Conservation (phyloP, 2,888 invertebrate species). For the Sarcophaga subvicina region DNA sequence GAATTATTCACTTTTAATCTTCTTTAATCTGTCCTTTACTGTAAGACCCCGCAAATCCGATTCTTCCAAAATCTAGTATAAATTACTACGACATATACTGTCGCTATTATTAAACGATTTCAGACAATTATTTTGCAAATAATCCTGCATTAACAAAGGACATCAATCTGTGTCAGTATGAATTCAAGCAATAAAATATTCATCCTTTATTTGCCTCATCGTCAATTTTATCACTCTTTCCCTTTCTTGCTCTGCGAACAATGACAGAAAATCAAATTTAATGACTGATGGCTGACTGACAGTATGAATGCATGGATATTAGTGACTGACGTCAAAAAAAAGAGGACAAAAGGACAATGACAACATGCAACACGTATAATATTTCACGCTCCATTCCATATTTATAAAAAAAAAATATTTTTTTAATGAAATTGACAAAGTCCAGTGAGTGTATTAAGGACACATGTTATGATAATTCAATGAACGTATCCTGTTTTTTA, state of each 20-base stretch:
- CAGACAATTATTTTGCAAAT: constrained; percentile 19
- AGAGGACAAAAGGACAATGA: constrained; percentile 55
- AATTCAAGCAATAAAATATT: constrained; percentile 2
- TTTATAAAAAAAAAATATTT: too few species aligned
- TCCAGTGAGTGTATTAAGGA: too few species aligned
- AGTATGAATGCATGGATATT: not conserved
- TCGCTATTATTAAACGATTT: constrained; percentile 13
- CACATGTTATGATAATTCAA: too few species aligned
- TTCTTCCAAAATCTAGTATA: not conserved
- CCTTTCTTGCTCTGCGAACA: not conserved
- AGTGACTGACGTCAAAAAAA: constrained; percentile 64
- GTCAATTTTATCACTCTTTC: constrained; percentile 4
- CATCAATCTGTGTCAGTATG: not conserved
- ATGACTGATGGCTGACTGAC: constrained; percentile 10
- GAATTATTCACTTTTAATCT: too few species aligned
- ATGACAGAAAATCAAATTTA: constrained; percentile 64
- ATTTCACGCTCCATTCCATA: not conserved
- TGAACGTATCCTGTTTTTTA: too few species aligned
- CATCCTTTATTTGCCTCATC: constrained; percentile 19
- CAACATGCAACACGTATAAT: constrained; percentile 28
- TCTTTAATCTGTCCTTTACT: not conserved
- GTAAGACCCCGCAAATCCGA: too few species aligned
- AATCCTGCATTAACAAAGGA: not conserved
- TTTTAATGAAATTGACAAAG: too few species aligned
- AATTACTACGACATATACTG: not conserved